Evolutionary conservation across 2,797 vertebrate species (phyloP).

Genomic region (Typhlichthys eigenmanni): DNA sequence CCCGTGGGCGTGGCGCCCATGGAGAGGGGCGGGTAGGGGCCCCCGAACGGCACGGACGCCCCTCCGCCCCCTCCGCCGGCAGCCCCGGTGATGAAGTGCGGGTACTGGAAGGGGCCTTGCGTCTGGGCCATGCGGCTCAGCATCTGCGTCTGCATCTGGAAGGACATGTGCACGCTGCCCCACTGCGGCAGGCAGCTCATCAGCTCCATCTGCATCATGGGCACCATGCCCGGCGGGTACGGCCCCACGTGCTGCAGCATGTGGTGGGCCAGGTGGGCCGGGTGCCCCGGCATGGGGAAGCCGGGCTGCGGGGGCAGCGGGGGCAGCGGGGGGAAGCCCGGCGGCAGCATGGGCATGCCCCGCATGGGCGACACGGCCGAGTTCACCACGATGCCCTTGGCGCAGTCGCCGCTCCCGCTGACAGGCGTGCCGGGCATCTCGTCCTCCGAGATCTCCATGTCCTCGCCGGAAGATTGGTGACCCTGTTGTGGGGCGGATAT

Average conservation of each 20-base stretch:
- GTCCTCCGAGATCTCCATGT: slow-evolving; percentile 98
- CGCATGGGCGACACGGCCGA: slow-evolving; percentile 84
- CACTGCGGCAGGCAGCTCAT: slow-evolving; percentile 92
- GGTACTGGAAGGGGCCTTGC: slow-evolving; percentile 86
- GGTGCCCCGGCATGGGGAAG: slow-evolving; percentile 82
- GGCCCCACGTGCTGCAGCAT: slow-evolving; percentile 84
- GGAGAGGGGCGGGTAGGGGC: slow-evolving; percentile 83
- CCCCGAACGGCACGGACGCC: slow-evolving; percentile 80
- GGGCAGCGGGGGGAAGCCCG: slow-evolving; percentile 84
- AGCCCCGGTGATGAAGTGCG: slow-evolving; percentile 76
- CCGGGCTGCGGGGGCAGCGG: slow-evolving; percentile 83
- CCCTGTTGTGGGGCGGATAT: slow-evolving; percentile 64
- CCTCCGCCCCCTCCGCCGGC: slow-evolving; percentile 51
- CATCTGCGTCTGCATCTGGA: slow-evolving; percentile 99
- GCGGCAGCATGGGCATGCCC: slow-evolving; percentile 82
- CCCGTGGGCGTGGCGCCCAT: slow-evolving; percentile 68
- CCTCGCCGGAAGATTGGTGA: slow-evolving; percentile 94
- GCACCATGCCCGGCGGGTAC: slow-evolving; percentile 86
- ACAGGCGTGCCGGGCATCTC: slow-evolving; percentile 91
- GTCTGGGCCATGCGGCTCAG: slow-evolving; percentile 95
- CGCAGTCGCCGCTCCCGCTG: slow-evolving; percentile 82
- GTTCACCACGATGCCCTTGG: slow-evolving; percentile 89
- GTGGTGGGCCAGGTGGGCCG: slow-evolving; percentile 80
- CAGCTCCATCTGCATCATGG: slow-evolving; percentile 91
- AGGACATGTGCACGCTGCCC: slow-evolving; percentile 95